A percentile compares a stretch with the other conserved stretches of the same genome.
phyloP scores from a whole-genome alignment of 2,113 vertebrate genomes.

The Cavia porcellus region DNA sequence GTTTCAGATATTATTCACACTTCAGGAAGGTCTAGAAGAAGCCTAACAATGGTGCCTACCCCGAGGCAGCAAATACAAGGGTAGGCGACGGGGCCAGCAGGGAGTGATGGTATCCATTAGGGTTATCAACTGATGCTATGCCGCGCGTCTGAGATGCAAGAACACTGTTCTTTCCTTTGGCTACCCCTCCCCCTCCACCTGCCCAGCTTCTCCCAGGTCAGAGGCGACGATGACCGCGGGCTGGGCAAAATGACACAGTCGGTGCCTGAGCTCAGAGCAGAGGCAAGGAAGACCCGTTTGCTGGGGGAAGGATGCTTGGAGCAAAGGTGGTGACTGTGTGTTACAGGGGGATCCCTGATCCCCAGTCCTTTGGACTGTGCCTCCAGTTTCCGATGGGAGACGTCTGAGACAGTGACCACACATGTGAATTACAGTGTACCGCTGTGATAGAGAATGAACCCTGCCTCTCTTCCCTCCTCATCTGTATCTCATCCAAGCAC shows the following conservation, averaged over 20 bases:
- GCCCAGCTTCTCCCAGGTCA: not conserved
- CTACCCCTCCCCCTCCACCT: not conserved
- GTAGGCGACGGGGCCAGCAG: not conserved
- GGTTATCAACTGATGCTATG: not conserved
- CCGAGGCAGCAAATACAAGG: not conserved
- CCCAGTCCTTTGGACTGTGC: not conserved
- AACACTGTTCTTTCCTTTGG: not conserved
- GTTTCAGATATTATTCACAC: conserved; percentile 63
- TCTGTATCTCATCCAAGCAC: conserved; percentile 16
- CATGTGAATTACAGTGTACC: conserved; percentile 24
- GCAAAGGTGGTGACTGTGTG: not conserved
- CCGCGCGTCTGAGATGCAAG: not conserved
- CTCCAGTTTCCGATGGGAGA: not conserved
- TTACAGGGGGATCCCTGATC: not conserved
- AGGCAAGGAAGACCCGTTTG: not conserved
- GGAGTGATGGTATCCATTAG: rapidly evolving
- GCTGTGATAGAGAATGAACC: not conserved
- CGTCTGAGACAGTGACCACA: not conserved
- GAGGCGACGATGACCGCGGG: not conserved
- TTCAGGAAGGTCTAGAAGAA: not conserved
- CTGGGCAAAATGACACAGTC: not conserved
- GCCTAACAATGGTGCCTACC: not conserved
- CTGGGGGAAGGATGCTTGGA: not conserved
- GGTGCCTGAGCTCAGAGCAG: not conserved
- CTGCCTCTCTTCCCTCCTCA: not conserved